phyloP scores from a whole-genome alignment of 1,140 invertebrate species.

The Drosophila navojoa region DNA sequence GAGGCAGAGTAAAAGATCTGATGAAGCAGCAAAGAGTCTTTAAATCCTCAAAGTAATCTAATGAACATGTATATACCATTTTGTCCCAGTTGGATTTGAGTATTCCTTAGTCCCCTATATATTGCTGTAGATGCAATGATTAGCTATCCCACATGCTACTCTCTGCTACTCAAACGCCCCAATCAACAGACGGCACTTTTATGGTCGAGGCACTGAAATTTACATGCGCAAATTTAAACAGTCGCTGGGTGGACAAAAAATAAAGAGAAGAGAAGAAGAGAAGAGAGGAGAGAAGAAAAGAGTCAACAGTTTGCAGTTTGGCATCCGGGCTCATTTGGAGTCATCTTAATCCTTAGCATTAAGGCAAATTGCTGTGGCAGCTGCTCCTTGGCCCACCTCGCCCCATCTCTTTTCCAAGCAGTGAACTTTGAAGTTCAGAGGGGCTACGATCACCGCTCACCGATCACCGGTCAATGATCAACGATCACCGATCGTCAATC shows the following conservation, averaged over 20 bases:
- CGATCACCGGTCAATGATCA: not conserved
- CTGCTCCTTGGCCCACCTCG: not conserved
- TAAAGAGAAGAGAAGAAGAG: slow-evolving; percentile 8
- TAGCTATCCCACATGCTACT: not conserved
- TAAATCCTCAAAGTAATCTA: not conserved
- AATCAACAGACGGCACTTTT: slow-evolving; percentile 16
- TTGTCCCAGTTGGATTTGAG: too few species aligned
- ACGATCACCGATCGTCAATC: slow-evolving; percentile 31
- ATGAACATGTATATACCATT: too few species aligned
- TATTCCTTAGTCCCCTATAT: not conserved
- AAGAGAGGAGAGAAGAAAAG: slow-evolving; percentile 40
- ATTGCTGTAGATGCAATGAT: not conserved
- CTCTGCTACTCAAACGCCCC: slow-evolving; percentile 29
- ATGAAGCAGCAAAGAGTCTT: too few species aligned
- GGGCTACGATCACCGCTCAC: not conserved
- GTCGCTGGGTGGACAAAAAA: slow-evolving; percentile 42
- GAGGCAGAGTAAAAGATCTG: too few species aligned
- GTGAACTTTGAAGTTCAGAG: slow-evolving; percentile 29
- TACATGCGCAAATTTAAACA: slow-evolving; percentile 71
- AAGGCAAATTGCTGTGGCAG: slow-evolving; percentile 71
- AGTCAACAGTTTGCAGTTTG: slow-evolving; percentile 75
- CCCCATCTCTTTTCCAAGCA: slow-evolving; percentile 1
- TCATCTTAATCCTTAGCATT: slow-evolving; percentile 75
- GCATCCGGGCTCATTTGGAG: slow-evolving; percentile 40
- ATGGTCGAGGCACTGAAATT: slow-evolving; percentile 50